Evolutionary conservation across 2,888 invertebrate species (phyloP), one percentile per base, ranked within the genome.

Genomic region (Hyposoter didymator): DNA sequence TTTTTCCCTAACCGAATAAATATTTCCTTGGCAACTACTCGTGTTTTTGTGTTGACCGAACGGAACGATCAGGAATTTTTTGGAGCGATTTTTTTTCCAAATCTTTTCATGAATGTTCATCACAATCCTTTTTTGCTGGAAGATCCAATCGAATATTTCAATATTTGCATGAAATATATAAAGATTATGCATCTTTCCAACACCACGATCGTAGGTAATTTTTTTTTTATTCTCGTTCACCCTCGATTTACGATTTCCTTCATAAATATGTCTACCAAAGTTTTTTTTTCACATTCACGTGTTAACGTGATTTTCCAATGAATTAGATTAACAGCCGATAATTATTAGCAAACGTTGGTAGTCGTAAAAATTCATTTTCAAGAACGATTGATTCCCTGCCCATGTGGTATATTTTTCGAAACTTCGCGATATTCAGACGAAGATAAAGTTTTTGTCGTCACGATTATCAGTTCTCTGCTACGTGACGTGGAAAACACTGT

Each of bases 401-500:
- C 47, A 49, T 4, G 47, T 59, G 14, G 28, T 28, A 14, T 39
- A 10, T 39, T 52, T 22, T 1, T 28, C 6, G 4, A 14, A 28
- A 28, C 14, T 12, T 6, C 14, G 28, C 28, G 5, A 59, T 5
- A 14, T 28, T 59, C 1, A 28, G 28, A 59, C 14, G 28, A 59
- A 14, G 28, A 14, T 12, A 43, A 55, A 35, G 14, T 28, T 78
- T 47, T 28, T 6, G 1, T 14, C 14, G n/a, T n/a, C 28, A 59
- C 12, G 28, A 19, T 12, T 47, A 47, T 47, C 45, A 64, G 62
- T 75, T 17, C 45, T 45, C n/a, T 28, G 45, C 6, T 62, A 74
- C n/a, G 17, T 62, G 28, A 8, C 67, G 55, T 55, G 35, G 45
- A 45, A 35, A 69, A 69, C 69, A 14, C 75, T 0, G 52, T 47